Evolutionary conservation across 2,888 invertebrate genomes (phyloP), one percentile per base, ranked within the genome.

Genomic region (Tetragnatha montana): DNA sequence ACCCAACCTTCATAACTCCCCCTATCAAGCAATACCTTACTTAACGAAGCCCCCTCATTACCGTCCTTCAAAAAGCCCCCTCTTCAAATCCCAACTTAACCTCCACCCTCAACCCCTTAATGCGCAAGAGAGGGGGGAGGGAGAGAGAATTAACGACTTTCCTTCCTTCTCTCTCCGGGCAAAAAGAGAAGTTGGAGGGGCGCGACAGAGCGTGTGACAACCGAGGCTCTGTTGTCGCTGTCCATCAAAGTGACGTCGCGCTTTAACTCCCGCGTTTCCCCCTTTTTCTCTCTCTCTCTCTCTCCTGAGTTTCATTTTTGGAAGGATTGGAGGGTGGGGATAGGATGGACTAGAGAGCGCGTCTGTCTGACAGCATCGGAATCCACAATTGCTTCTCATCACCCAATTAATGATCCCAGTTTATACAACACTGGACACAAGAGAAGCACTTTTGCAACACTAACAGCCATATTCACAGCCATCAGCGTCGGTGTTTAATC

Each of bases 181-280:
- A 83, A 73, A 87, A 87, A 87, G 87, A 87, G 78, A 81, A 76
- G 8, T 81, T 70, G 21, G 75, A 49, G 68, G 79, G 51, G 60
- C 35, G 79, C 89, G 84, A 51, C 89, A 81, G 76, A 81, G 84
- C 89, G 89, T 89, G 89, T 75, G 85, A 89, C 89, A 89, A 75
- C 89, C 80, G 19, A 84, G 89, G 81, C 81, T 89, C 81, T 78
- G 85, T 81, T 89, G 89, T 89, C 89, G 89, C 89, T 89, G 89
- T 89, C 89, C 81, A 89, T 89, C 89, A 89, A 89, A 83, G 73
- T 88, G 88, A 83, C 82, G 85, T 81, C 81, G 81, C 89, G 84
- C 81, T 87, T 87, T 81, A 81, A 81, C 87, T 81, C 60, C 7
- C 14, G 68, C 60, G 49, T 60, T 76, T 47, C 50, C 70, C 21